Conservation (phyloP, 1,140 invertebrate species). For the Leptestheria dahalacensis region DNA sequence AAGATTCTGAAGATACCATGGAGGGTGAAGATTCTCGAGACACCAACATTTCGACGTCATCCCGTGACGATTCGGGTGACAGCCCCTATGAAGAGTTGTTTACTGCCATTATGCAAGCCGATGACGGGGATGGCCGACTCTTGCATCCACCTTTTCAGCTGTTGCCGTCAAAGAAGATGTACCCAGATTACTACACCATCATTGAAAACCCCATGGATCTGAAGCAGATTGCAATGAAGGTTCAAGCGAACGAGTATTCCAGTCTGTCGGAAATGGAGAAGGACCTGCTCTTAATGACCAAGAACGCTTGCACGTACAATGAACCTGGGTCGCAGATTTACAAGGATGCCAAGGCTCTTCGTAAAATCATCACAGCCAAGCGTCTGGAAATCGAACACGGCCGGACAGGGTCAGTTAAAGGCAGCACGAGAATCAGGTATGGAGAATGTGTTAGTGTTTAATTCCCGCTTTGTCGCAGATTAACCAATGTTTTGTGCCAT, state of each 20-base stretch:
- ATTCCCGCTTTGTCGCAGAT: neutral
- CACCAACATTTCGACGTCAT: constrained; percentile 51
- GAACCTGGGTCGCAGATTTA: constrained; percentile 93
- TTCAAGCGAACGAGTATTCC: constrained; percentile 65
- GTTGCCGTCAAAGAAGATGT: constrained; percentile 71
- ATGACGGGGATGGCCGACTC: constrained; percentile 55
- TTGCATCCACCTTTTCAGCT: constrained; percentile 75
- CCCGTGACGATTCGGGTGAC: constrained; percentile 49
- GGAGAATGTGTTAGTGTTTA: neutral
- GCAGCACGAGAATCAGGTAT: constrained; percentile 30
- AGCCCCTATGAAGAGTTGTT: constrained; percentile 66
- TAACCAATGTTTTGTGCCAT: constrained; percentile 12
- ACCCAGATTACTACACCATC: constrained; percentile 93
- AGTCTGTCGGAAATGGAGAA: constrained; percentile 68
- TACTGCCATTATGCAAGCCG: constrained; percentile 59
- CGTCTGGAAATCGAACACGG: constrained; percentile 38
- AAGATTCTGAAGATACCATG: constrained; percentile 22
- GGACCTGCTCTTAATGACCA: constrained; percentile 78
- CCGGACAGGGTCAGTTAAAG: constrained; percentile 24
- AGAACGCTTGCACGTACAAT: constrained; percentile 92
- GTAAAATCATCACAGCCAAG: constrained; percentile 46
- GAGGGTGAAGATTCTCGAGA: constrained; percentile 39
- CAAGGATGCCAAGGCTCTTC: constrained; percentile 80
- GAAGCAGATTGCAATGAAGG: constrained; percentile 78
- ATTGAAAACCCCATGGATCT: constrained; percentile 93